Base-by-base conservation (phyloP, 2,888 invertebrate genomes). In the Aelia acuminata region DNA sequence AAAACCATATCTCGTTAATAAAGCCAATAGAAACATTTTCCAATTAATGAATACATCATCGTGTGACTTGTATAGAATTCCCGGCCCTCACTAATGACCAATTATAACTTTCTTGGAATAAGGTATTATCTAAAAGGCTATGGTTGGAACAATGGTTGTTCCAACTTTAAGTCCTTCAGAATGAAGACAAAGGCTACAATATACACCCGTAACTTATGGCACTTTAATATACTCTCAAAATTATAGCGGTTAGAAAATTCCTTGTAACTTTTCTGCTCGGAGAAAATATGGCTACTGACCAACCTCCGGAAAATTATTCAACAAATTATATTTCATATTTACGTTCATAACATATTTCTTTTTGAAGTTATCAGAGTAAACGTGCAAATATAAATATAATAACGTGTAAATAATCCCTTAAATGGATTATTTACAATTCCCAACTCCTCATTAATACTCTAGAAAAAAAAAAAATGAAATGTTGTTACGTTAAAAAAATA, bases 51-150 rank as follows among this genome's bases (percentile, higher is more conserved):
- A 63, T 63, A 63, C 15, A 18, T 31, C 31, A 3, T 7, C 18
- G 31, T 35, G 31, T 70, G 18, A 70, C 26, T 20, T 35, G 35
- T 70, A 70, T 35, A 70, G 31, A 70, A 70, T 5, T 20, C 35
- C 35, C 35, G 10, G 7, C 5, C 31, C 18, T 4, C 18, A 70
- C 31, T 70, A 70, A 70, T 20, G 31, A 20, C 18, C 63, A 70
- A 70, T 70, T 70, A 70, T 70, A 70, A 70, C 31, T 70, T 63
- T 35, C 63, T 15, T 35, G 63, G 35, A 70, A 70, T 70, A 35
- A 31, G 31, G 63, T 18, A 70, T 5, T 20, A 70, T 35, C 31
- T 70, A 70, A 70, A 70, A 70, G 31, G 63, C 63, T 20, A 7
- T n/a, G n/a, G n/a, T 70, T 35, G 35, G 15, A 70, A 70, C 63